phyloP scores from a whole-genome alignment of 2,888 invertebrate genomes.

The Eupeodes luniger region DNA sequence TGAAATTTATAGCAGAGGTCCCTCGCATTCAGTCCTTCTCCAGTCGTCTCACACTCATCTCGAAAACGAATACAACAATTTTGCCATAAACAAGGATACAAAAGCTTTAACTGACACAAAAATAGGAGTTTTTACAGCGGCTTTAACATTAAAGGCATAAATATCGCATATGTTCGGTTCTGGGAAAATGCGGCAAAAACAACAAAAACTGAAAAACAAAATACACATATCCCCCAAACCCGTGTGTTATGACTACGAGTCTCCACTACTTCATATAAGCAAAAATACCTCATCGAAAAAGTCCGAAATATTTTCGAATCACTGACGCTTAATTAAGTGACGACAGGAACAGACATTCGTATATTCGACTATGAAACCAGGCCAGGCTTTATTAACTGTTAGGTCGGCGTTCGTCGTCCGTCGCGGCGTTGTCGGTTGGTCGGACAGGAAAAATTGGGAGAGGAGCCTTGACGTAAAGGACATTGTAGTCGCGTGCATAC shows the following conservation, averaged over 20 bases:
- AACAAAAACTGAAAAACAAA: constrained; percentile 16
- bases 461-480: constrained; percentile 16
- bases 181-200: constrained; percentile 9
- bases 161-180: too few species aligned
- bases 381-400: constrained; percentile 40
- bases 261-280: background rate
- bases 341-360: constrained; percentile 69
- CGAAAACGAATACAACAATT: background rate
- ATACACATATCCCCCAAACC: background rate
- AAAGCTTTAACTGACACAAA: constrained; percentile 48
- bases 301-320: constrained; percentile 68
- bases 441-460: background rate
- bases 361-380: constrained; percentile 35
- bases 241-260: background rate
- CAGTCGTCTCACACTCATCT: background rate
- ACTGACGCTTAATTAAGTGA: constrained; percentile 74
- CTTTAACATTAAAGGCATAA: constrained; percentile 21
- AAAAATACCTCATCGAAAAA: constrained; percentile 42
- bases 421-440: too few species aligned
- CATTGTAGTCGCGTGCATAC: constrained; percentile 40
- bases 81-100: constrained; percentile 50
- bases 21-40: constrained; percentile 8
- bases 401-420: background rate
- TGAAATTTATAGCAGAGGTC: constrained; percentile 61
- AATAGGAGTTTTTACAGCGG: constrained; percentile 46